Evolutionary conservation across 2,113 vertebrate genomes (phyloP).

Genomic region (Elephas maximus): DNA sequence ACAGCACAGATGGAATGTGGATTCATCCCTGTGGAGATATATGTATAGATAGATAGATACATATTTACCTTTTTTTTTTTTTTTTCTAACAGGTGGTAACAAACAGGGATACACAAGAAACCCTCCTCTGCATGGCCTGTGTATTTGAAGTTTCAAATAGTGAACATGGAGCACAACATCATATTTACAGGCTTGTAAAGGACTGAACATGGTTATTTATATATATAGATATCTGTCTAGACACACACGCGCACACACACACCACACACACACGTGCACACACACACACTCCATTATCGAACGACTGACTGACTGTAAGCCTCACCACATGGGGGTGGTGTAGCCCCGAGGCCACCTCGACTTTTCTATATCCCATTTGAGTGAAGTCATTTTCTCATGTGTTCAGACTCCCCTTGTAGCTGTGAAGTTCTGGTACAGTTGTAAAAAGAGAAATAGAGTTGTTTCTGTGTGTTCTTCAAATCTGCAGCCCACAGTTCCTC

Average conservation of each 20-base stretch:
- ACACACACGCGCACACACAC: conserved; percentile 57
- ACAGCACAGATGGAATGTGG: neutral
- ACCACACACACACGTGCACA: conserved; percentile 67
- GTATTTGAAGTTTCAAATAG: conserved; percentile 99
- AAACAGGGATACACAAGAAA: conserved; percentile 99
- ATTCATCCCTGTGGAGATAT: neutral
- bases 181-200: conserved; percentile 99
- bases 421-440: conserved; percentile 98
- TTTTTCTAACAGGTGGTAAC: conserved; percentile 95
- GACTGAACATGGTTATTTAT: conserved; percentile 95
- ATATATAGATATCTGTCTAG: conserved; percentile 87
- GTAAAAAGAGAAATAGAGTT: conserved; percentile 91
- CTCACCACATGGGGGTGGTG: conserved; percentile 96
- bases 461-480: conserved; percentile 91
- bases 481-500: conserved; percentile 87
- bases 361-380: conserved; percentile 93
- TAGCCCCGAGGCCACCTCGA: conserved; percentile 91
- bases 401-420: conserved; percentile 95
- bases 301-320: conserved; percentile 96
- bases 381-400: conserved; percentile 94
- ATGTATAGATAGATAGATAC: neutral
- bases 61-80: neutral
- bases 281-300: conserved; percentile 87
- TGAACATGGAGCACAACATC: conserved; percentile 99
- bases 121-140: conserved; percentile 99